A percentile compares a stretch with the other conserved stretches of the same genome.
Conservation (phyloP, 2,888 invertebrate species). For the Lithophane leautieri region DNA sequence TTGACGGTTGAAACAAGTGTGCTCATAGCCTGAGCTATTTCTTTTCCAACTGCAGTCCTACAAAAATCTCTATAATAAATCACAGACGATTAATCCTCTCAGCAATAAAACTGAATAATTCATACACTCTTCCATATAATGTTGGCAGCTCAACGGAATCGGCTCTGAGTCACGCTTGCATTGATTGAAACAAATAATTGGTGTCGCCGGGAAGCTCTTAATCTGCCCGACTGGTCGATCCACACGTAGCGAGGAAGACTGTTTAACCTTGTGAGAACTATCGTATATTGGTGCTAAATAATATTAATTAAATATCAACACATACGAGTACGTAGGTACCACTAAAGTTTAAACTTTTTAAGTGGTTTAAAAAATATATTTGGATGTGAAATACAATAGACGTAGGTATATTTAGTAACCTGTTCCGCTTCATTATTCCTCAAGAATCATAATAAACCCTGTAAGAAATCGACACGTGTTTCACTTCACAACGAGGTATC, state of each 20-base stretch:
- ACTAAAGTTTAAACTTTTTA: background rate
- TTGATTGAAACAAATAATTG: slow-evolving; percentile 73
- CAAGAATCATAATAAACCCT: too few relatives aligned
- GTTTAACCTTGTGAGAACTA: slow-evolving; percentile 40
- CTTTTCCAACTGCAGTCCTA: background rate
- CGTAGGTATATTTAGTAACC: too few relatives aligned
- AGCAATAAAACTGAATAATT: slow-evolving; percentile 34
- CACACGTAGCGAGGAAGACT: slow-evolving; percentile 59
- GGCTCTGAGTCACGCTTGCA: slow-evolving; percentile 57
- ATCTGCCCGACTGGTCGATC: slow-evolving; percentile 56
- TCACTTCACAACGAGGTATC: too few relatives aligned
- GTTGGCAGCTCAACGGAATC: slow-evolving; percentile 49
- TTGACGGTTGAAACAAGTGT: background rate
- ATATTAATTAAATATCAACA: slow-evolving; percentile 1
- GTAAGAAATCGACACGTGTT: too few relatives aligned
- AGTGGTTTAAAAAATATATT: background rate
- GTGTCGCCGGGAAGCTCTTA: slow-evolving; percentile 55
- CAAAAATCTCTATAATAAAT: background rate
- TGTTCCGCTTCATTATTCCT: too few relatives aligned
- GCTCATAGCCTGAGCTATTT: background rate
- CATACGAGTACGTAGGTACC: too few relatives aligned
- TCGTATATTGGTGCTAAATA: slow-evolving; percentile 5
- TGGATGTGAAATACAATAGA: too few relatives aligned
- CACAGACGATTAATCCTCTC: slow-evolving; percentile 14
- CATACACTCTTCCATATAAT: slow-evolving; percentile 36